Evolutionary conservation across 2,888 invertebrate genomes (phyloP).

Genomic region (Ectropis crepuscularia): DNA sequence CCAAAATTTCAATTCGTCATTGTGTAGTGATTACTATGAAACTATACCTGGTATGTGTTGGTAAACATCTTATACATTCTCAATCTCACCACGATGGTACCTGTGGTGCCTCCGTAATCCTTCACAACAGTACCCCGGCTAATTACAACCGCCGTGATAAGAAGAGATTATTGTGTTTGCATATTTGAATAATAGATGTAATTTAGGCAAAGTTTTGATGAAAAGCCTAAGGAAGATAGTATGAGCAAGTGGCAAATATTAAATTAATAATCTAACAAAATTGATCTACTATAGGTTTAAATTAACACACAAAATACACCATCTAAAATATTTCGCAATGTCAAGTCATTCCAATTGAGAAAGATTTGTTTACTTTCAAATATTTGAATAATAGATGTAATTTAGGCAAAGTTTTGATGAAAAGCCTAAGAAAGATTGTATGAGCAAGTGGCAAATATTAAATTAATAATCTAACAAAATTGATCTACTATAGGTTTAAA

Average conservation of each 20-base stretch:
- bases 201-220: background rate
- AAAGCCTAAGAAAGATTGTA: background rate
- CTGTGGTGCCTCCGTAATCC: slow-evolving; percentile 22
- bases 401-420: background rate
- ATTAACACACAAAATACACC: slow-evolving; percentile 12
- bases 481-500: slow-evolving; percentile 4
- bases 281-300: slow-evolving; percentile 3
- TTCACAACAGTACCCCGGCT: slow-evolving; percentile 14
- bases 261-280: no score
- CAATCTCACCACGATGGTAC: slow-evolving; percentile 7
- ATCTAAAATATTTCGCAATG: slow-evolving; percentile 48
- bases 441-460: no score
- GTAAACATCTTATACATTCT: slow-evolving; percentile 8
- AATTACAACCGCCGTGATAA: slow-evolving; percentile 22
- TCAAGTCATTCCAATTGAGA: slow-evolving; percentile 56
- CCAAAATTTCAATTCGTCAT: no score
- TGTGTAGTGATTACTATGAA: no score
- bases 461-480: no score
- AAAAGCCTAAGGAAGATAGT: background rate
- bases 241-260: no score
- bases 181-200: slow-evolving; percentile 17
- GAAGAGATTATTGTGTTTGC: slow-evolving; percentile 17
- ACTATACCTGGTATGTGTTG: slow-evolving; percentile 1
- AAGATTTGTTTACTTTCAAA: slow-evolving; percentile 43
- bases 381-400: slow-evolving; percentile 17